phyloP scores from a whole-genome alignment of 2,888 invertebrate genomes.

The Panzeria rudis region DNA sequence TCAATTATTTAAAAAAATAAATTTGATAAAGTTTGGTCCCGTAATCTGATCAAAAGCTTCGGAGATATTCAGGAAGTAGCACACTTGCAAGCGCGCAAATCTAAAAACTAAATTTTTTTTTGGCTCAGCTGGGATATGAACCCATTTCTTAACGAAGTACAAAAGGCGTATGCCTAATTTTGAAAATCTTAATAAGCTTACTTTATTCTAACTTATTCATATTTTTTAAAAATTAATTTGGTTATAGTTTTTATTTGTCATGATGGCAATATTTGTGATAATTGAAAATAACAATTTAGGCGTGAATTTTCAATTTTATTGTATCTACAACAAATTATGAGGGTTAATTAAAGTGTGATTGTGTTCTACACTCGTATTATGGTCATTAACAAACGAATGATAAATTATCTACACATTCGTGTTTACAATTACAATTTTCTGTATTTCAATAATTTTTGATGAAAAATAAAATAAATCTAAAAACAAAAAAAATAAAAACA shows the following conservation, averaged over 20 bases:
- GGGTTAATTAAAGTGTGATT: conserved; percentile 69
- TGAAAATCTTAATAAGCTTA: too few species aligned
- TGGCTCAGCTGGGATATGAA: too few species aligned
- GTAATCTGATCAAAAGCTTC: too few species aligned
- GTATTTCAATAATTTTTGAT: neutral
- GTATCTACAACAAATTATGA: conserved; percentile 61
- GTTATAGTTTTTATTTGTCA: neutral
- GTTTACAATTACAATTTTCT: conserved; percentile 5
- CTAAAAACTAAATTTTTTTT: too few species aligned
- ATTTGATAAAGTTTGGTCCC: too few species aligned
- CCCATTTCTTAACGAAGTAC: too few species aligned
- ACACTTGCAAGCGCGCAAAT: too few species aligned
- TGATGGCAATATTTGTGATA: neutral
- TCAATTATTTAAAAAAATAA: too few species aligned
- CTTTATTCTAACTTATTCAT: too few species aligned
- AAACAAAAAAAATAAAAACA: neutral
- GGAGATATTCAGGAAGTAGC: too few species aligned
- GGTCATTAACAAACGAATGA: conserved; percentile 45
- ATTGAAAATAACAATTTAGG: conserved; percentile 49
- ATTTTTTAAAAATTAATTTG: neutral
- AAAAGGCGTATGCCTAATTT: too few species aligned
- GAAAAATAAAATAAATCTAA: conserved; percentile 17
- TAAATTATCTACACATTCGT: conserved; percentile 46
- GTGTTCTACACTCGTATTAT: conserved; percentile 20
- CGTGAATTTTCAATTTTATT: conserved; percentile 58